Evolutionary conservation across 2,888 invertebrate species (phyloP), one percentile per base, ranked within the genome.

Genomic region (Noctua janthe): DNA sequence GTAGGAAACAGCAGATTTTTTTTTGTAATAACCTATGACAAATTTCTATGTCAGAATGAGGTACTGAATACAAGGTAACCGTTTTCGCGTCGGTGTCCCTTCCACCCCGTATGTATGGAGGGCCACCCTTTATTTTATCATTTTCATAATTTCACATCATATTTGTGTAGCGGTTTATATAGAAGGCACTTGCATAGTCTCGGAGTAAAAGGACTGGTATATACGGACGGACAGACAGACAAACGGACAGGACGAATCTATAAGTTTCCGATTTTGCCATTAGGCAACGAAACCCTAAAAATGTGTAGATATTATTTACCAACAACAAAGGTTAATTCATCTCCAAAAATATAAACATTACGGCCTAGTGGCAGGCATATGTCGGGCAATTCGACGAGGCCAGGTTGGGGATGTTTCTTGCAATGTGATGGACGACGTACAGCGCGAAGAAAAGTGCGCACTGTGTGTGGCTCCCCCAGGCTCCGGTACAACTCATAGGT

Each of bases 391-490:
- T 95, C 94, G 2, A 92, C 72, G 2, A 94, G 84, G 2, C 80
- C 76, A 8, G 92, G 92, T 78, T 91, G 93, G 7, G 89, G 85
- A 29, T 82, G 73, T 10, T 93, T 90, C 10, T 86, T 67, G 76
- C 90, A 87, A 82, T 96, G 92, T 3, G 94, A 91, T 5, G 94
- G 91, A 20, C 89, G 90, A 17, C 94, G 94, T 47, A 94, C 91
- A 2, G 95, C 94, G 77, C 92, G 90, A 8, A 97, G 87, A 82
- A 97, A 95, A 47, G 91, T 89, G 23, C 95, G 94, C 23, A 96
- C 94, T 0, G 97, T 95, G 82, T 96, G 96, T 0, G 97, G 97
- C 84, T 97, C 97, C 20, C 97, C 97, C 64, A 97, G 88, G 51
- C 88, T 89, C 80, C 92, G 91, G 91, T 97, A 97, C 64, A 97